Evolutionary conservation across 2,888 invertebrate genomes (phyloP).

Genomic region (Standfussiana lucernea): DNA sequence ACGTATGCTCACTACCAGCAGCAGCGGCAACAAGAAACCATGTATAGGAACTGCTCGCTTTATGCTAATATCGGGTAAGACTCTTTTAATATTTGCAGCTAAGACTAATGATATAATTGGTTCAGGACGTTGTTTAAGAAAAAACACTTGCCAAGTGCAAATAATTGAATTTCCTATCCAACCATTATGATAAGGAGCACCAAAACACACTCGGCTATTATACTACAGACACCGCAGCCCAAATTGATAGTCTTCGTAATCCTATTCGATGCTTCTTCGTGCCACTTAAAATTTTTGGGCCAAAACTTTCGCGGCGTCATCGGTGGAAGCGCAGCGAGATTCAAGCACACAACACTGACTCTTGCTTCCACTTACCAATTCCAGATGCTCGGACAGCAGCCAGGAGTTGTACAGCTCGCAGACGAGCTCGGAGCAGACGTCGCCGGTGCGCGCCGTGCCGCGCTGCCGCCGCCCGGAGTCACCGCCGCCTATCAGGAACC

Average conservation of each 20-base stretch:
- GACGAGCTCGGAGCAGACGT: slow-evolving; percentile 88
- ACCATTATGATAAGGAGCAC: too few relatives aligned
- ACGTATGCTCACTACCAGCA: slow-evolving; percentile 81
- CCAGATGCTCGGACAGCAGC: slow-evolving; percentile 87
- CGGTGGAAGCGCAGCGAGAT: neutral
- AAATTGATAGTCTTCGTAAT: neutral
- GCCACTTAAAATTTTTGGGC: neutral
- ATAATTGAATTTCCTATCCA: neutral
- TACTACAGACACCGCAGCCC: neutral
- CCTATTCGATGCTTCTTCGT: neutral
- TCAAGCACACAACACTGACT: slow-evolving; percentile 17
- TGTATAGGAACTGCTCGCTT: slow-evolving; percentile 90
- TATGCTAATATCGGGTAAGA: slow-evolving; percentile 88
- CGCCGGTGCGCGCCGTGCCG: slow-evolving; percentile 81
- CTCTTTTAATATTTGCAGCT: neutral
- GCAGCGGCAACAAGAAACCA: slow-evolving; percentile 83
- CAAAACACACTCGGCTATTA: neutral
- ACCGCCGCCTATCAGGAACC: slow-evolving; percentile 92
- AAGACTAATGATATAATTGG: too few relatives aligned
- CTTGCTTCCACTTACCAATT: slow-evolving; percentile 31
- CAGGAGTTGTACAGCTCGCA: slow-evolving; percentile 88
- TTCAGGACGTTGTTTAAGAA: neutral
- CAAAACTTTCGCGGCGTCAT: neutral
- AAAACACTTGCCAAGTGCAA: neutral
- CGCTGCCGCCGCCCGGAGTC: slow-evolving; percentile 92